Evolutionary conservation across 1,140 invertebrate species (phyloP), one percentile per base, ranked within the genome.

Genomic region (Leptinotarsa defecta): DNA sequence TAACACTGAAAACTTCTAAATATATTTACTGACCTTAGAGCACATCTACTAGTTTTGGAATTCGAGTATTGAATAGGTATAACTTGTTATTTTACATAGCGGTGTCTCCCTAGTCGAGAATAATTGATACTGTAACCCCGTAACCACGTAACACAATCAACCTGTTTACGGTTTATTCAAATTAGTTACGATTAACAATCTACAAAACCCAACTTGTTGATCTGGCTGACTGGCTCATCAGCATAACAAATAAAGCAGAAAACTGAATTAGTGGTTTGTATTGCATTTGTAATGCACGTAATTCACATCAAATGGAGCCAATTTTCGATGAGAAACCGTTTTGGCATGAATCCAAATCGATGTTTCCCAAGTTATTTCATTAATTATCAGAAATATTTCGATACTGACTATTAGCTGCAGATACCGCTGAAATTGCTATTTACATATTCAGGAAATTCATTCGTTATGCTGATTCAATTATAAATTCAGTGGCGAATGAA

Each of bases 241-340:
- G 52, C 15, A 57, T 57, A 57, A 57, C 52, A 57, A 57, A 57
- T 57, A 57, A 57, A 57, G 52, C 52, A 57, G 52, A 57, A 57
- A 57, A 57, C n/a, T 57, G 15, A 19, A 57, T 57, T 57, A 17
- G 15, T 19, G 52, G 52, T 57, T 57, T 57, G 17, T 57, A n/a
- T 57, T 57, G 52, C 52, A 57, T 57, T 5, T 19, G 13, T 57
- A n/a, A 57, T 57, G 52, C 15, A 57, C 15, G 15, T 57, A 19
- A 57, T 57, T 57, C n/a, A 57, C 17, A 57, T 57, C 52, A 57
- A 57, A 19, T 57, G 4, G 4, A 57, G n/a, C 52, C 52, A 57
- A 57, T 57, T 17, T 57, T 57, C 52, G 52, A 57, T 57, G 52
- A 57, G 52, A 19, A n/a, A 57, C n/a, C 13, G 13, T 57, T 19